Evolutionary conservation across 2,113 vertebrate species (phyloP).

Genomic region (Campylomormyrus tamandua): DNA sequence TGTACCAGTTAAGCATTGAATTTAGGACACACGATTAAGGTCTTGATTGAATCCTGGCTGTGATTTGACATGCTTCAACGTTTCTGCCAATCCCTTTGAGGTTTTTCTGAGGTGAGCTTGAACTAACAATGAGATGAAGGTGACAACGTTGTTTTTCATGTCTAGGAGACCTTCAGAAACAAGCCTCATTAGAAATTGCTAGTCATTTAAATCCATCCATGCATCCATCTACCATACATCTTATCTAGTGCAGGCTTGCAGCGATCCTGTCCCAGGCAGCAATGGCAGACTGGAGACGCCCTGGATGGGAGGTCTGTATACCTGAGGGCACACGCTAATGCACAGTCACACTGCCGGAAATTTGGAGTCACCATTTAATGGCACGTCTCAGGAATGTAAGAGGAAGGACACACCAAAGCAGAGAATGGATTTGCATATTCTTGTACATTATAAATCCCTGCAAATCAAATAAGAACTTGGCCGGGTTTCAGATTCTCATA

Average conservation of each 20-base stretch:
- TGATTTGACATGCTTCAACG: not conserved
- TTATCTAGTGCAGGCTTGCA: not conserved
- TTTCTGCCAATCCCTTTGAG: not conserved
- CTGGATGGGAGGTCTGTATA: not conserved
- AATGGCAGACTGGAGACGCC: not conserved
- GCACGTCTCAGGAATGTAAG: not conserved
- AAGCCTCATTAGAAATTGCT: not conserved
- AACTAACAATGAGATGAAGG: not conserved
- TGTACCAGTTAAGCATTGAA: not conserved
- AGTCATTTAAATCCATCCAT: not conserved
- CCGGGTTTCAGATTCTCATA: not conserved
- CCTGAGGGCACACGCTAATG: not conserved
- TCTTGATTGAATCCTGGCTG: not conserved
- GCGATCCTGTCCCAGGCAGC: not conserved
- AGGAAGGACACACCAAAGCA: not conserved
- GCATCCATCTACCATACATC: not conserved
- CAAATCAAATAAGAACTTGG: not conserved
- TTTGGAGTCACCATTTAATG: not conserved
- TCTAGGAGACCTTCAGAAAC: slow-evolving; percentile 2
- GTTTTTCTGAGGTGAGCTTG: not conserved
- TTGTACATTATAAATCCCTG: not conserved
- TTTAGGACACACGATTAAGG: not conserved
- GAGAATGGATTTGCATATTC: not conserved
- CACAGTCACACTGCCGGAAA: not conserved
- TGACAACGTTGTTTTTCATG: not conserved